Percentiles rank a stretch among this genome's conserved stretches.
Conservation (phyloP, 2,888 invertebrate genomes). For the Drosophila tanythrix region DNA sequence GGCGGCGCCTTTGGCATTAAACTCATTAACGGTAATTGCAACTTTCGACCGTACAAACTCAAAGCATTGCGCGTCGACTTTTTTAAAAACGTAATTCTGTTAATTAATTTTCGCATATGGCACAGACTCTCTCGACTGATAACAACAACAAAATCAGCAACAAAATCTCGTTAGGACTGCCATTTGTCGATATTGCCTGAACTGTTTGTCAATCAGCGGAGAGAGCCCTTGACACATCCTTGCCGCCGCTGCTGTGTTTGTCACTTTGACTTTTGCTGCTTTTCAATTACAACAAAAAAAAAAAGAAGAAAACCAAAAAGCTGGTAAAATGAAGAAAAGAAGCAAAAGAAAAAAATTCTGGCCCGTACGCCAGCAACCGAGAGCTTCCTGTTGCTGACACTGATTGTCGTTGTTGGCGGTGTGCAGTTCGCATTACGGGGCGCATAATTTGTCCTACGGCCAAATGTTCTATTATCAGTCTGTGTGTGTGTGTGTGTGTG, state of each 20-base stretch:
- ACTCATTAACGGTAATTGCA: constrained; percentile 83
- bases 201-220: constrained; percentile 72
- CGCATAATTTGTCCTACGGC: constrained; percentile 75
- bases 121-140: background rate
- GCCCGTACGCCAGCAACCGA: constrained; percentile 15
- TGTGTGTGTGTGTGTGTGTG: constrained; percentile 5
- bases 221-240: constrained; percentile 51
- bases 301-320: background rate
- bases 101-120: constrained; percentile 79
- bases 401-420: constrained; percentile 64
- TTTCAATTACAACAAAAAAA: constrained; percentile 67
- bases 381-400: constrained; percentile 74
- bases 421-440: constrained; percentile 39
- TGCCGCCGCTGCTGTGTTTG: constrained; percentile 52
- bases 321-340: constrained; percentile 1
- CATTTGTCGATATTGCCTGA: constrained; percentile 57
- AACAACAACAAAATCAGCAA: constrained; percentile 9
- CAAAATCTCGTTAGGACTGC: constrained; percentile 58
- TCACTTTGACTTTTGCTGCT: constrained; percentile 63
- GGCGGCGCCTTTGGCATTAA: constrained; percentile 73
- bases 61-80: constrained; percentile 29
- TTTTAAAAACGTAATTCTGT: constrained; percentile 68
- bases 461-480: constrained; percentile 74
- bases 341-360: constrained; percentile 12
- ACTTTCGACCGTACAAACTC: constrained; percentile 53